phyloP scores from a whole-genome alignment of 2,888 invertebrate genomes.

The Hirtodrosophila alboralis region DNA sequence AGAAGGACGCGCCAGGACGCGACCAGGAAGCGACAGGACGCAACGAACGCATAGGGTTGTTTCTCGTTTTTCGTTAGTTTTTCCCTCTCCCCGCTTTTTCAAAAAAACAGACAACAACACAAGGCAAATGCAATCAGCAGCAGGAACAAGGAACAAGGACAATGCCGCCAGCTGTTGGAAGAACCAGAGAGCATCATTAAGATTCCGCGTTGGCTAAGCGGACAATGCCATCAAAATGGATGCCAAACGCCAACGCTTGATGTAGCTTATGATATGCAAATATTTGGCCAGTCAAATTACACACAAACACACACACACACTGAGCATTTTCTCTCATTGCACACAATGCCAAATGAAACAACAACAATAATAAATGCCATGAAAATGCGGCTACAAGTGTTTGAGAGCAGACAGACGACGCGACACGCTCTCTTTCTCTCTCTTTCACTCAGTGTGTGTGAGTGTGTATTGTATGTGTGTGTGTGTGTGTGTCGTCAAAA shows the following conservation, averaged over 20 bases:
- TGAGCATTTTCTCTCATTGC: constrained; percentile 33
- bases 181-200: background rate
- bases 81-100: constrained; percentile 29
- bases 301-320: constrained; percentile 15
- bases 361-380: constrained; percentile 23
- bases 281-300: constrained; percentile 55
- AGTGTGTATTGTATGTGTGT: background rate
- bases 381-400: constrained; percentile 68
- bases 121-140: constrained; percentile 69
- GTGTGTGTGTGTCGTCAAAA: constrained; percentile 45
- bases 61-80: constrained; percentile 67
- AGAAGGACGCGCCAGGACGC: constrained; percentile 9
- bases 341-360: constrained; percentile 36
- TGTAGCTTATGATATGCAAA: constrained; percentile 68
- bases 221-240: background rate
- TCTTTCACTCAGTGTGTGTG: background rate
- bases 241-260: constrained; percentile 11
- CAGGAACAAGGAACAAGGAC: constrained; percentile 35
- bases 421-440: too few relatives aligned
- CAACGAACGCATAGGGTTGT: constrained; percentile 57
- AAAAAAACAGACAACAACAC: constrained; percentile 10
- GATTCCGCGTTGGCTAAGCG: constrained; percentile 1
- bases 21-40: too few relatives aligned
- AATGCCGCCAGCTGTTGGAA: constrained; percentile 60
- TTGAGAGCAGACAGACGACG: constrained; percentile 48